Evolutionary conservation across 2,113 vertebrate species (phyloP).

Genomic region (Tretioscincus oriximinensis): DNA sequence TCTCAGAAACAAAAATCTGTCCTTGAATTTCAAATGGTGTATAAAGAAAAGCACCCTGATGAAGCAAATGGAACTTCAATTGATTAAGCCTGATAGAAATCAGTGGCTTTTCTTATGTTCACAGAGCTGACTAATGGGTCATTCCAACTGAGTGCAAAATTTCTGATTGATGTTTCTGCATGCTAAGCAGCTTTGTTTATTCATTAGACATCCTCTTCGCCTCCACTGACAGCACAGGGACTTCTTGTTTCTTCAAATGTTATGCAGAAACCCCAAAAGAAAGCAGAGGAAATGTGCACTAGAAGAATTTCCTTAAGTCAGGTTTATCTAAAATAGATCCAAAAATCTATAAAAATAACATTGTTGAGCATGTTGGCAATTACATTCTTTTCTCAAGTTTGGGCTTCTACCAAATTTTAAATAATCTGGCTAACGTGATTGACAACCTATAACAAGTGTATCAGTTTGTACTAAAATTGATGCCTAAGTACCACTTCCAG

Average conservation of each 20-base stretch:
- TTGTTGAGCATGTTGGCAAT: not conserved
- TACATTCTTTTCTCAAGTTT: not conserved
- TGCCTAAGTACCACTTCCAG: too few relatives aligned
- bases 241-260: not conserved
- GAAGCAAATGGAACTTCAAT: slow-evolving; percentile 45
- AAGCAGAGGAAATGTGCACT: fast-evolving
- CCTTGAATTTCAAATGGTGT: not conserved
- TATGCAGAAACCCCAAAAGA: fast-evolving
- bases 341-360: not conserved
- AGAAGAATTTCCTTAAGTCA: not conserved
- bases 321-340: not conserved
- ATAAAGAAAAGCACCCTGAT: slow-evolving; percentile 47
- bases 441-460: too few relatives aligned
- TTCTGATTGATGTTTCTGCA: slow-evolving; percentile 38
- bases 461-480: too few relatives aligned
- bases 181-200: slow-evolving; percentile 18
- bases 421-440: not conserved
- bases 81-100: slow-evolving; percentile 40
- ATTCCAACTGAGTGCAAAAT: slow-evolving; percentile 5
- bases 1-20: slow-evolving; percentile 24
- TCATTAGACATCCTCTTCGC: not conserved
- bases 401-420: not conserved
- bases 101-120: slow-evolving; percentile 25
- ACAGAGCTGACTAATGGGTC: slow-evolving; percentile 43
- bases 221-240: fast-evolving